Percentiles rank a stretch among this genome's conserved stretches.
phyloP scores from a whole-genome alignment of 2,113 vertebrate species.

The Alouatta palliata region DNA sequence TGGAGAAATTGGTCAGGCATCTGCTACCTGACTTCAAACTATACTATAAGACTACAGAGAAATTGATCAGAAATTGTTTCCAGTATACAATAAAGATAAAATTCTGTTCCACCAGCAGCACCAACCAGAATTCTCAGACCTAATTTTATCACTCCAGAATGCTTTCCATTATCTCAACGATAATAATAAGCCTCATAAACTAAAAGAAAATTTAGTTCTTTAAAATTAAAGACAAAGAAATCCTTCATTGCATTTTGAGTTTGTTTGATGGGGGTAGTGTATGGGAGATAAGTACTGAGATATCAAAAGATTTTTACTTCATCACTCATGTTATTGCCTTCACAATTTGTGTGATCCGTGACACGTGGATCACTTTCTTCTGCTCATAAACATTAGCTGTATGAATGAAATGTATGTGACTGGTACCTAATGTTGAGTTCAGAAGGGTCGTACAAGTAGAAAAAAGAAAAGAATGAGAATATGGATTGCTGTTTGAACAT shows the following conservation, averaged over 20 bases:
- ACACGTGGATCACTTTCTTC: no score
- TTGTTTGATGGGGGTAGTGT: fast-evolving
- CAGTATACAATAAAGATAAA: not conserved
- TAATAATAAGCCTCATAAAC: not conserved
- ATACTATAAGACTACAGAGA: not conserved
- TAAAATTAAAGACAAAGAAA: not conserved
- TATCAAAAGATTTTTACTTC: not conserved
- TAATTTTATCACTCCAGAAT: not conserved
- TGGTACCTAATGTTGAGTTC: not conserved
- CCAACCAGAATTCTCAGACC: not conserved
- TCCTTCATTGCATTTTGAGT: not conserved
- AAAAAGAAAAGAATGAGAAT: not conserved
- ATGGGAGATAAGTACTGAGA: not conserved
- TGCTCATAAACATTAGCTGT: not conserved
- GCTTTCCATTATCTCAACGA: not conserved
- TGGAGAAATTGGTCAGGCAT: no score
- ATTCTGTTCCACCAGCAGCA: not conserved
- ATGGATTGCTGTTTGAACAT: not conserved
- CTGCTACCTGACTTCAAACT: no score
- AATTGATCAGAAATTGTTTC: not conserved
- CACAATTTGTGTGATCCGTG: not conserved
- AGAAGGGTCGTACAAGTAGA: not conserved
- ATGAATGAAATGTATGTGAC: not conserved
- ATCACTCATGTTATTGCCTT: not conserved
- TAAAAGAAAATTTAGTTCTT: not conserved